Base-by-base conservation (phyloP, 2,113 vertebrate species). In the Pseudois nayaur region DNA sequence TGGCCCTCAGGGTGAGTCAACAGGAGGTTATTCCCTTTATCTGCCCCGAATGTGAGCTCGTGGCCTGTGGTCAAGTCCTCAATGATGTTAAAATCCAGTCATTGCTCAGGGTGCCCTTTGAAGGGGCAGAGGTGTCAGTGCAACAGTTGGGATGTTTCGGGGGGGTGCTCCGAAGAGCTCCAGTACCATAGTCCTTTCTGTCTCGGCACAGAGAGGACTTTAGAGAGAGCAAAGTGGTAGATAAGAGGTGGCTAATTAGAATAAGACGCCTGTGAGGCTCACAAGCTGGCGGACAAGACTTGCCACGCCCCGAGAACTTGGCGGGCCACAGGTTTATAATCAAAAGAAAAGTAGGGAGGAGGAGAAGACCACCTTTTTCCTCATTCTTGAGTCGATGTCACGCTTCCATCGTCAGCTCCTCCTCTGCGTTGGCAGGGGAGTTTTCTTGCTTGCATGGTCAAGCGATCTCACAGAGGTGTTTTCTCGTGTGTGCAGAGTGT, bases 111-210 rank as follows among this genome's bases (percentile, higher is more conserved):
- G 31, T 82, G 48, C 31, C 10, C 79, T 52, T 33, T 7, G 31
- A n/a, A 33, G 29, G 31, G 48, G 17, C 48, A 54, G 31, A 54
- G 33, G 79, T n/a, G 6, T 82, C 48, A 7, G 10, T 17, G 62
- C 31, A n/a, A 17, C 8, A 8, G n/a, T 1, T 36, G 17, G n/a
- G 5, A 36, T 21, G 19, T 71, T 71, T 36, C 0, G 0, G n/a
- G 17, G 62, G n/a, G 2, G 2, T n/a, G 2, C 64, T 36, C 64
- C 1, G 0, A 71, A 36, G 64, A 36, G 19, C 64, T 36, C 4
- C 17, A 0, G 64, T 12, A 23, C 4, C 17, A 6, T 36, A 36
- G 64, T 36, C 33, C 64, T 67, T 67, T 67, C 64, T 67, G 33
- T 67, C 17, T 21, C 64, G 11, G 17, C 8, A 21, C 17, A 21